These are phyloP conservation scores for Calameuta filiformis DNA, from an alignment of 2,888 invertebrate species.

Conservation along the genomic window DNA sequence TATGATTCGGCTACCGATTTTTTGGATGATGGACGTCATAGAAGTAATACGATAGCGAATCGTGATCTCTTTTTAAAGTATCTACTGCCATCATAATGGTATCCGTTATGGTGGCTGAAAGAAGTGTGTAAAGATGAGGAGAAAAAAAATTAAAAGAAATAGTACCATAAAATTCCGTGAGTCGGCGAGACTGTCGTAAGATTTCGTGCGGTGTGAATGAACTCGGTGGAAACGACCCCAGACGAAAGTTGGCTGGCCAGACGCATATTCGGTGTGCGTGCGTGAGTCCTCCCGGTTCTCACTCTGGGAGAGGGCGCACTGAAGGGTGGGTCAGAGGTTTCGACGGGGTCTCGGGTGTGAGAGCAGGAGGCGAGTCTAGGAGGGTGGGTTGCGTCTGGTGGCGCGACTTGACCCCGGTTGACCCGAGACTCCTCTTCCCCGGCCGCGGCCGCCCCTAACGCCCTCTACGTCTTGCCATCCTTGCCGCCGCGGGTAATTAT, in stretches of 20 bases:
- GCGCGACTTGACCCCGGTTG: constrained; percentile 66
- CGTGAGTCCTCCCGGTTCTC: constrained; percentile 1
- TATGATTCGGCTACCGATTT: neutral
- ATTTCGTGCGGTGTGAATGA: constrained; percentile 28
- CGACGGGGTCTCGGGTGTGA: constrained; percentile 42
- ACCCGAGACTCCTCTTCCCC: constrained; percentile 59
- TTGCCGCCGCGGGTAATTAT: constrained; percentile 62
- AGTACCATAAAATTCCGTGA: neutral
- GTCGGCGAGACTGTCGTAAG: neutral
- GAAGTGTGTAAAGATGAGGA: neutral
- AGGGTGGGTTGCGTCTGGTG: constrained; percentile 64
- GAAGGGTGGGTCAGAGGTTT: constrained; percentile 34
- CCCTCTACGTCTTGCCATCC: constrained; percentile 51
- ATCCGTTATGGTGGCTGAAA: neutral
- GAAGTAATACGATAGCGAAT: neutral
- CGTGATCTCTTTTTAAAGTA: neutral
- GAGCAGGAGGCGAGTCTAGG: constrained; percentile 26
- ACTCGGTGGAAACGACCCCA: constrained; percentile 28
- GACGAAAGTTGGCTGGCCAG: constrained; percentile 35
- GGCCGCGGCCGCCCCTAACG: constrained; percentile 39
- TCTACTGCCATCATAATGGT: neutral
- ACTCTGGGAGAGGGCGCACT: constrained; percentile 7
- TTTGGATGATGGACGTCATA: neutral
- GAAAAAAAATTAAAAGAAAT: neutral
- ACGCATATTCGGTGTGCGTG: constrained; percentile 28